A percentile compares a stretch with the other conserved stretches of the same genome.
Conservation (phyloP, 35 echinoderm and acorn worm genomes). For the Patiria miniata region DNA sequence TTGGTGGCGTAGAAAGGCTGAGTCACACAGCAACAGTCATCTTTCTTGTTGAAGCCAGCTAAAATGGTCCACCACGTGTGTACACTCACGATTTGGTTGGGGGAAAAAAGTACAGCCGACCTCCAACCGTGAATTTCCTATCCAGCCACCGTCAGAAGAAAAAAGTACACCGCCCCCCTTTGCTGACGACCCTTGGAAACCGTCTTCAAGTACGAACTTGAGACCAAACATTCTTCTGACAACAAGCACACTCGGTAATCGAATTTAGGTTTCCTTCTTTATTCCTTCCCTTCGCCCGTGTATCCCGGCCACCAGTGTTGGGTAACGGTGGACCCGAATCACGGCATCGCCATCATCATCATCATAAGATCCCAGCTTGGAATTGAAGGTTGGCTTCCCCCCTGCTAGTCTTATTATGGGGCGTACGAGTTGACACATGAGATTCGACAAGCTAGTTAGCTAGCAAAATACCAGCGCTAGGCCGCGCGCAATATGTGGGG, state of each 20-base stretch:
- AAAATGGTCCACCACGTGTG: background rate
- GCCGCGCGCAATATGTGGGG: conserved; percentile 18
- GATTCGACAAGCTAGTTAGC: conserved; percentile 20
- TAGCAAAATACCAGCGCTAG: conserved; percentile 7
- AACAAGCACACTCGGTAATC: background rate
- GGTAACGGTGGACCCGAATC: background rate
- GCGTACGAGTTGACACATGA: conserved; percentile 22
- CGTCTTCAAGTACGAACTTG: conserved; percentile 7
- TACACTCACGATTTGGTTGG: background rate
- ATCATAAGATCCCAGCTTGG: background rate
- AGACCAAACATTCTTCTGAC: conserved; percentile 10
- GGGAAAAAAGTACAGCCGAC: conserved; percentile 10
- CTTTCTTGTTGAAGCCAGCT: no score
- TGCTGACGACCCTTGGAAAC: background rate
- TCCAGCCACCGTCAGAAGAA: background rate
- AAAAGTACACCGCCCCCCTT: conserved; percentile 9
- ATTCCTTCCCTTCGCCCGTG: background rate
- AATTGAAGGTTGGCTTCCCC: conserved; percentile 4
- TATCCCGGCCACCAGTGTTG: background rate
- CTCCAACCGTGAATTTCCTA: background rate
- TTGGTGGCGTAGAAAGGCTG: no score
- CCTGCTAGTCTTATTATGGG: conserved; percentile 6
- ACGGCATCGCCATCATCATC: background rate
- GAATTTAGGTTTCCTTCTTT: background rate
- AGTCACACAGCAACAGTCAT: no score